Evolutionary conservation across 1,140 invertebrate genomes (phyloP), one percentile per base, ranked within the genome.

Genomic region (Asobara japonica): DNA sequence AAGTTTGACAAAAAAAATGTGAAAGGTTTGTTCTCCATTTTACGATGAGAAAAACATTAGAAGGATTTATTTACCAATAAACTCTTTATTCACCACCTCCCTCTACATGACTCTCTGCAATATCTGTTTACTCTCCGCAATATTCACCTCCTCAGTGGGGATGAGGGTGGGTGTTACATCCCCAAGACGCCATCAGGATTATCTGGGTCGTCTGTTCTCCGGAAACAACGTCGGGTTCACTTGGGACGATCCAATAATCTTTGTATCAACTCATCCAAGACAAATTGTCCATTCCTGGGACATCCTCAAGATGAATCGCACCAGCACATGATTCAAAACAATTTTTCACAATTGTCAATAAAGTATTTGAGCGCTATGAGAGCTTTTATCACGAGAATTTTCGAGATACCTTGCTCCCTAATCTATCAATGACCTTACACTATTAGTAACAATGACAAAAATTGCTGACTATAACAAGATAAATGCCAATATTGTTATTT

Each of bases 191-290:
- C 60, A 29, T 62, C 60, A 62, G 29, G 25, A 31, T 62, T 29
- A 62, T 62, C 60, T 62, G 60, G 60, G 60, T 62, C 60, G 60
- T 62, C 60, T 62, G 60, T 29, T 16, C 60, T 30, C 60, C 27
- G 25, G 51, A 56, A 56, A 56, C 51, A 56, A 22, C 51, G 51
- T 25, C 51, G 18, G 51, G 25, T 56, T 56, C 51, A 56, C 51
- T 56, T 56, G 51, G 51, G 51, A 56, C 22, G 22, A 25, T 27
- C 51, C 51, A 56, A 56, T 56, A 56, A 56, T 25, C 51, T 56
- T 5, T 11, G 4, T 56, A 56, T 56, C 51, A 56, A 56, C 20
- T 22, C 51, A 56, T 56, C 51, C 25, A 56, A 56, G 25, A 27
- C 51, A 56, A 56, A 56, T 56, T 56, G 22, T 3, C 51, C 22